Evolutionary conservation across 2,113 vertebrate genomes (phyloP), one percentile per base, ranked within the genome.

Genomic region (Andinoacara biseriatus): DNA sequence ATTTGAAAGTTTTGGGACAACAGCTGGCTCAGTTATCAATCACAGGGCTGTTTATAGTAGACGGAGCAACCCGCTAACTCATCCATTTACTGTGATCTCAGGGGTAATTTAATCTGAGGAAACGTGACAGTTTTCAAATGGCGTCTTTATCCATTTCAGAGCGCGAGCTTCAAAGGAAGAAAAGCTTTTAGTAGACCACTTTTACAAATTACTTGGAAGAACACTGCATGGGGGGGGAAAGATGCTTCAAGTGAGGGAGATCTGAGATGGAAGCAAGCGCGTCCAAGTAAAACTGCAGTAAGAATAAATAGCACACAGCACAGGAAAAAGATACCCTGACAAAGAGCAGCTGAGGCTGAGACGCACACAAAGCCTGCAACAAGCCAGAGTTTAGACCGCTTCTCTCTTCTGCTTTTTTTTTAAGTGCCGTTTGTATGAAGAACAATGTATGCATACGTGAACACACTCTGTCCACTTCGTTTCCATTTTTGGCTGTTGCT

Each of bases 171-270:
- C 43, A 83, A 85, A 90, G 59, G 60, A 76, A 20, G 62, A 75
- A 81, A 88, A 90, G 87, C 87, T 91, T 90, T 90, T 63, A 87
- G 85, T 54, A 40, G 67, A 75, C 38, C 59, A 83, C 85, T 85
- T 78, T 69, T 59, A 77, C 86, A 89, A 85, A 91, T 87, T 5
- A 86, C 82, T 82, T 77, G 80, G 78, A 88, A 10, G 74, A 72
- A 57, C 3, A 69, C 29, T 22, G 5, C 24, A 24, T 63, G 81
- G 67, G 83, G 22, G 63, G 15, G 59, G 43, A 31, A 58, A 61
- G 18, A 38, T 59, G 52, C 54, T n/a, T 76, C 40, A 46, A 77
- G 54, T 43, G 22, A 74, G 63, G 58, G 58, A 81, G 80, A 82
- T 86, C 85, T 74, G 76, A 81, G 82, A 84, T 80, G 86, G 78